These are phyloP conservation scores for Scaptomyza tumidula DNA, from an alignment of 2,888 invertebrate genomes.

Conservation along the genomic window DNA sequence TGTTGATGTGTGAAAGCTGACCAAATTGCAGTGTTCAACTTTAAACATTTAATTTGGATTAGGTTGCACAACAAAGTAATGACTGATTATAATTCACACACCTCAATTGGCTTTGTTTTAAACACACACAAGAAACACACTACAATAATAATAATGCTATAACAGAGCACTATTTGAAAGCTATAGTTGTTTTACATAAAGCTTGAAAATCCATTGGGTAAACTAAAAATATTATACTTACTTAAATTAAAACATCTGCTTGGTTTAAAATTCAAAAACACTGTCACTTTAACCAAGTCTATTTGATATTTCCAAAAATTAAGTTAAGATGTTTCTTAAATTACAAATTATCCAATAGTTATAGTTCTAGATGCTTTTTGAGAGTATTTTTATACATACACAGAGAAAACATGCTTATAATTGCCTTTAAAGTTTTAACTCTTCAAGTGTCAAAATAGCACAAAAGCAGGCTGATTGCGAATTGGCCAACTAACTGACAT, in stretches of 20 bases:
- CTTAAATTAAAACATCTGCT: too few species aligned
- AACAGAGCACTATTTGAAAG: constrained; percentile 3
- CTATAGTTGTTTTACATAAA: not conserved
- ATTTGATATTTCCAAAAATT: not conserved
- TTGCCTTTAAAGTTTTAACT: not conserved
- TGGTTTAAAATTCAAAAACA: not conserved
- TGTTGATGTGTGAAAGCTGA: not conserved
- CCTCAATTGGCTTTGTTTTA: not conserved
- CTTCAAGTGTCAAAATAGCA: constrained; percentile 9
- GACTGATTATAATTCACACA: not conserved
- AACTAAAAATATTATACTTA: not conserved
- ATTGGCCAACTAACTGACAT: constrained; percentile 36
- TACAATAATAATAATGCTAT: constrained; percentile 14
- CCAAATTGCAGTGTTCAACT: constrained; percentile 6
- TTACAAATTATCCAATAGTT: not conserved
- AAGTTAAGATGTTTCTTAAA: not conserved
- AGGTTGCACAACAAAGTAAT: not conserved
- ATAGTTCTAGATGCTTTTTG: not conserved
- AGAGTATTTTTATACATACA: not conserved
- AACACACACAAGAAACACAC: constrained; percentile 22
- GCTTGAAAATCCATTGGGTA: not conserved
- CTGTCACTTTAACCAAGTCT: too few species aligned
- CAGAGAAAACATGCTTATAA: not conserved
- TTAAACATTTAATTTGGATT: constrained; percentile 35
- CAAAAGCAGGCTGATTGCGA: constrained; percentile 20